phyloP scores from a whole-genome alignment of 1,140 invertebrate genomes.

The Drosophila gunungcola region DNA sequence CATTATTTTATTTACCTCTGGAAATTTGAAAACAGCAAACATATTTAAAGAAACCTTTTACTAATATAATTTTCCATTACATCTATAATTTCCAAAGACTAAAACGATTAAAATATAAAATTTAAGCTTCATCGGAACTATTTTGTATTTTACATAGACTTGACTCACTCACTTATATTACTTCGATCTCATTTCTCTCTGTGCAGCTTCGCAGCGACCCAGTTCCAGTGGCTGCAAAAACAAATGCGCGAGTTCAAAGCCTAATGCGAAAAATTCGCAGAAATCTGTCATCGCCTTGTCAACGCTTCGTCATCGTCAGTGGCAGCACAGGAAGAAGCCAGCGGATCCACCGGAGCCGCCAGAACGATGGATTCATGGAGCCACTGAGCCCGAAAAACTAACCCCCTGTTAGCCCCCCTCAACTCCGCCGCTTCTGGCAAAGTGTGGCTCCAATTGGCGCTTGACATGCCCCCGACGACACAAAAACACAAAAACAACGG shows the following conservation, averaged over 20 bases:
- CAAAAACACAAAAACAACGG: conserved; percentile 1
- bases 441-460: conserved; percentile 77
- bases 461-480: conserved; percentile 43
- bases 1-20: too few relatives aligned
- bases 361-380: conserved; percentile 9
- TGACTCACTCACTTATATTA: neutral
- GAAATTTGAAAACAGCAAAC: too few relatives aligned
- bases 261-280: conserved; percentile 82
- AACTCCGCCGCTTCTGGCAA: conserved; percentile 20
- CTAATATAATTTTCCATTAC: too few relatives aligned
- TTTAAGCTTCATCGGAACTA: too few relatives aligned
- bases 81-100: too few relatives aligned
- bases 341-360: conserved; percentile 22
- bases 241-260: conserved; percentile 79
- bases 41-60: too few relatives aligned
- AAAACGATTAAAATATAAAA: too few relatives aligned
- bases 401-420: neutral
- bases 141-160: too few relatives aligned
- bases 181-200: neutral
- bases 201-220: conserved; percentile 29
- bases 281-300: conserved; percentile 82
- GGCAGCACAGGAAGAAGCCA: conserved; percentile 54
- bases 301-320: conserved; percentile 72
- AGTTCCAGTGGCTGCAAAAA: conserved; percentile 56
- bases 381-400: conserved; percentile 14